Base-by-base conservation (phyloP, 2,797 vertebrate species). In the Neosalanx taihuensis region DNA sequence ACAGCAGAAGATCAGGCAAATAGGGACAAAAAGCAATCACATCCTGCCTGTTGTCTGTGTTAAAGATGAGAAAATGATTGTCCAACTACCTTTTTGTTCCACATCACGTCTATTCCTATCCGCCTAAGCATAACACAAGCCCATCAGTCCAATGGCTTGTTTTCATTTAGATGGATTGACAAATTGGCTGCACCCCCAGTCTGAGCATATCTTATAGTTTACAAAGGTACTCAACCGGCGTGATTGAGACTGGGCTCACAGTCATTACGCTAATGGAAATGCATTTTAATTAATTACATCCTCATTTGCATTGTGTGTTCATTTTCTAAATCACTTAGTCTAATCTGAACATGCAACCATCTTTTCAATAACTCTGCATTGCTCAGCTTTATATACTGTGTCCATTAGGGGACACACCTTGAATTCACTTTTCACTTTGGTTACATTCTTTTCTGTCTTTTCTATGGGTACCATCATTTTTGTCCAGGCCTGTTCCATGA, bases 261-360 rank as follows among this genome's bases (percentile, higher is more conserved):
- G 81, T 89, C 89, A 89, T 92, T 92, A 91, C 81, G 79, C 85
- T 91, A 93, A 93, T 90, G 87, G 88, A 86, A 85, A 76, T 72
- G 82, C 82, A 81, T 89, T 90, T 88, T 91, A 93, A 92, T 90
- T 89, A 89, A 92, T 88, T 85, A 84, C 79, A 85, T 86, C 80
- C 86, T 91, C 87, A 90, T 92, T 91, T 91, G 88, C 86, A 90
- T 90, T 85, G 80, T 85, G 85, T 87, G 85, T 88, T 89, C 91
- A 91, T 92, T 87, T 88, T 82, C 82, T 75, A 79, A 91, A 90
- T 89, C 81, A 87, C 84, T 91, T 84, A 83, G 84, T 81, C 77
- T 85, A 81, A 80, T 87, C 81, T 83, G 79, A 82, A 87, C 79
- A 70, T 78, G 84, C 75, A 46, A 9, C 2, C 10, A 35, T 46